phyloP scores from a whole-genome alignment of 2,113 vertebrate species.

The Nothocercus nigrocapillus region DNA sequence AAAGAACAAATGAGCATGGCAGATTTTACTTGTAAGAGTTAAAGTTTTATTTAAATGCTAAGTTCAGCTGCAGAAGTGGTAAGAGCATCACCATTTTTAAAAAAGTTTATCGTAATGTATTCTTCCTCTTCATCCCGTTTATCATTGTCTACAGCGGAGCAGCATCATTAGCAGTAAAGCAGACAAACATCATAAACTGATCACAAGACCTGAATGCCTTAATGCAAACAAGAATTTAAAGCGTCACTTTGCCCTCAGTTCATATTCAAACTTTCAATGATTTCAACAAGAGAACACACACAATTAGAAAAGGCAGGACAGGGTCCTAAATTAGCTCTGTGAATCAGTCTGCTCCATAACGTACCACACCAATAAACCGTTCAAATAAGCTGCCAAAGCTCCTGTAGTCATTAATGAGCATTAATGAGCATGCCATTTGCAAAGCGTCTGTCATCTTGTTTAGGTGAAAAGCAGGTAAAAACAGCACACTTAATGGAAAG shows the following conservation, averaged over 20 bases:
- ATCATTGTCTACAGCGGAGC: slow-evolving; percentile 3
- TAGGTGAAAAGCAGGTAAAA: background rate
- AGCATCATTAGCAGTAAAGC: slow-evolving; percentile 30
- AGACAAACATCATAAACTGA: slow-evolving; percentile 44
- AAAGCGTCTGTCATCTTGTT: background rate
- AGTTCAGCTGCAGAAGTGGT: background rate
- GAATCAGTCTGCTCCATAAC: background rate
- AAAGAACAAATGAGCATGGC: background rate
- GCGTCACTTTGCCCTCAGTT: background rate
- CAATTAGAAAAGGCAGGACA: background rate
- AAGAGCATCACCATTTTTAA: background rate
- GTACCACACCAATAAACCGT: background rate
- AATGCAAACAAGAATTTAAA: background rate
- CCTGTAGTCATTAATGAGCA: background rate
- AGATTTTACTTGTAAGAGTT: background rate
- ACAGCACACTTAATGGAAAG: background rate
- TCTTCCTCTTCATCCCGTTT: background rate
- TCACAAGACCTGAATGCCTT: background rate
- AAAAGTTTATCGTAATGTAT: slow-evolving; percentile 1
- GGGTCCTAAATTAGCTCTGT: background rate
- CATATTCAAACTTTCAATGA: background rate
- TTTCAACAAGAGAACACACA: background rate
- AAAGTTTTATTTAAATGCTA: background rate
- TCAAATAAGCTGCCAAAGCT: background rate
- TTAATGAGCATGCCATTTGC: background rate